These are phyloP conservation scores for Sebastes kiyomatsui DNA, from an alignment of 2,797 vertebrate genomes.

Conservation along the genomic window DNA sequence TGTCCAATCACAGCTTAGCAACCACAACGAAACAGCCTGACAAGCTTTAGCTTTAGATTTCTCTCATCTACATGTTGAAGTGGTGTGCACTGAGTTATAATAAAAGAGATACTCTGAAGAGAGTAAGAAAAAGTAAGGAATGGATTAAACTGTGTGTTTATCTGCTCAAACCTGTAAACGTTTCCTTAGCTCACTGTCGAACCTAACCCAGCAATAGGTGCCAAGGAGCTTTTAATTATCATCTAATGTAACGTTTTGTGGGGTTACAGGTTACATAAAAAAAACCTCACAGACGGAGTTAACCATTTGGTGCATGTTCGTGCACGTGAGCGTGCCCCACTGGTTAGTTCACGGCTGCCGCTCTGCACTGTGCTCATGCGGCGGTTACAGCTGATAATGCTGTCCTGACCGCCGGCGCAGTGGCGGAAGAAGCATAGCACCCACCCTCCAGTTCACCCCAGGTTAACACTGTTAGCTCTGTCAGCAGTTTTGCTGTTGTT, in stretches of 20 bases:
- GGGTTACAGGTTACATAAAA: no score
- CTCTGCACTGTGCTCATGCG: background rate
- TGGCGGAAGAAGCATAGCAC: no score
- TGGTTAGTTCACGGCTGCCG: no score
- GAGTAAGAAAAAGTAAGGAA: rapidly evolving
- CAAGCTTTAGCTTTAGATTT: background rate
- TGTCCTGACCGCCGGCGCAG: no score
- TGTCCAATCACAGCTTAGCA: background rate
- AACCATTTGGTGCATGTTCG: no score
- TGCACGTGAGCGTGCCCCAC: no score
- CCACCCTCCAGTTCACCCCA: no score
- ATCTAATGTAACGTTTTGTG: background rate
- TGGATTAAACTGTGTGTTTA: background rate
- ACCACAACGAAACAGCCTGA: background rate
- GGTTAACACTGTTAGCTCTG: no score
- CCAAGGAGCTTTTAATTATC: background rate
- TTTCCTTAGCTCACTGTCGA: background rate
- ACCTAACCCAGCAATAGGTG: background rate
- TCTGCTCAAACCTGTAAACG: background rate
- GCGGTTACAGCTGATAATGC: no score
- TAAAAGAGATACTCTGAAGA: no score
- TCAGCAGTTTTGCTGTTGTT: no score
- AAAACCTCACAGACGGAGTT: no score
- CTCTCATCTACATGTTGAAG: background rate
- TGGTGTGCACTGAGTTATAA: background rate